Evolutionary conservation across 2,797 vertebrate species (phyloP), one percentile per base, ranked within the genome.

Genomic region (Amphiprion clarkii): DNA sequence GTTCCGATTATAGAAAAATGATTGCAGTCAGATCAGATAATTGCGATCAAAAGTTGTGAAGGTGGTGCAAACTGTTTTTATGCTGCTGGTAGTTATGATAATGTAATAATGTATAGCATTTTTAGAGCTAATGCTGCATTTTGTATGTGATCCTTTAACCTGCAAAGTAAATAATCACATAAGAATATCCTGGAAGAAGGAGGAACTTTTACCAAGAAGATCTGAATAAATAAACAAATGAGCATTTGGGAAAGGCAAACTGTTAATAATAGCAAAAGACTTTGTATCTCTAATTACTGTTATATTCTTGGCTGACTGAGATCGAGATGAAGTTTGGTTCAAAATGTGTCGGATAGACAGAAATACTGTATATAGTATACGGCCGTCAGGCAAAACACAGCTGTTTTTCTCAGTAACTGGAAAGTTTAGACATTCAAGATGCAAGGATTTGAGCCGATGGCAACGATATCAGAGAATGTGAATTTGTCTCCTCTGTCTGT

Each of bases 401-500:
- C 46, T 48, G 16, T 48, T 19, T 48, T 48, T 6, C 16, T 48
- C 2, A 2, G 16, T 19, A 16, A 17, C 17, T 48, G 14, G 4
- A 16, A 21, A 49, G 48, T 49, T 49, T 49, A 49, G 53, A 52
- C 31, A 29, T 14, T 59, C 51, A 56, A 61, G 21, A 55, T 44
- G 60, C 8, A 25, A 68, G 49, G 49, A 25, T 78, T 81, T 57
- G 27, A 21, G 27, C 42, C 12, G 16, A 65, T 60, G 65, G 65
- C 66, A 29, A 52, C 17, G 13, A 29, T 82, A 78, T 80, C 57
- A 23, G 60, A 65, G 54, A 42, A 69, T 83, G 69, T 57, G 78
- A 74, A 82, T 73, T 49, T 1, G 78, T 84, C 79, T 89, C 79
- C 79, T 76, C 67, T 53, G 61, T 58, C 64, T 85, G 80, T 42